Conservation (phyloP, 2,888 invertebrate species). For the Cataglyphis albicans region DNA sequence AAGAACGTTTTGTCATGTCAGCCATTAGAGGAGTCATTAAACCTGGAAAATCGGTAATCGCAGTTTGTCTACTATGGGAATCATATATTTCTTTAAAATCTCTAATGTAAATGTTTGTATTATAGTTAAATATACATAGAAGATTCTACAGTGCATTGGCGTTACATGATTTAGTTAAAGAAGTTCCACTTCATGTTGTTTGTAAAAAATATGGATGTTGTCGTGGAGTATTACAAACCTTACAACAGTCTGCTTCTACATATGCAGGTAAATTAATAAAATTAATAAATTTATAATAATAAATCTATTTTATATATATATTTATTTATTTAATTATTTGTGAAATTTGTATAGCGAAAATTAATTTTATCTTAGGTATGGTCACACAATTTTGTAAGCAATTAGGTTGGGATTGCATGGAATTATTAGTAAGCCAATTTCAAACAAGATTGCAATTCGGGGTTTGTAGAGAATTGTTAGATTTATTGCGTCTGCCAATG, state of each 20-base stretch:
- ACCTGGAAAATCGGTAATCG: slow-evolving; percentile 78
- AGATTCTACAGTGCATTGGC: slow-evolving; percentile 96
- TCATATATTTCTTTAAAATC: slow-evolving; percentile 4
- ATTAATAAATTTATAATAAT: not conserved
- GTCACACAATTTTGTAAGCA: slow-evolving; percentile 98
- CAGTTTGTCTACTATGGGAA: not conserved
- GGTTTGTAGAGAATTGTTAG: slow-evolving; percentile 95
- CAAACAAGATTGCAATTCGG: slow-evolving; percentile 98
- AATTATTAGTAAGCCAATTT: slow-evolving; percentile 96
- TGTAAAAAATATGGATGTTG: slow-evolving; percentile 94
- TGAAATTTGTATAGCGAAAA: slow-evolving; percentile 6
- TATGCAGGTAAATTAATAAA: slow-evolving; percentile 91
- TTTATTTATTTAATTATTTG: not conserved
- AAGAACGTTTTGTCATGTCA: slow-evolving; percentile 93
- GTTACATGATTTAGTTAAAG: slow-evolving; percentile 96
- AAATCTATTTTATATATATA: not conserved
- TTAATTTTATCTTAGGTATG: slow-evolving; percentile 90
- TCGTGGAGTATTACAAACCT: slow-evolving; percentile 95
- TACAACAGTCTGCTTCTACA: slow-evolving; percentile 97
- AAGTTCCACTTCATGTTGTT: slow-evolving; percentile 93
- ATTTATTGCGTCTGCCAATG: slow-evolving; percentile 94
- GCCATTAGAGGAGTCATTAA: slow-evolving; percentile 91
- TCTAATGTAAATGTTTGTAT: slow-evolving; percentile 27
- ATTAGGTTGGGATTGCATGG: slow-evolving; percentile 96
- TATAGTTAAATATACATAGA: slow-evolving; percentile 83